Evolutionary conservation across 2,113 vertebrate species (phyloP).

Genomic region (Eleginops maclovinus): DNA sequence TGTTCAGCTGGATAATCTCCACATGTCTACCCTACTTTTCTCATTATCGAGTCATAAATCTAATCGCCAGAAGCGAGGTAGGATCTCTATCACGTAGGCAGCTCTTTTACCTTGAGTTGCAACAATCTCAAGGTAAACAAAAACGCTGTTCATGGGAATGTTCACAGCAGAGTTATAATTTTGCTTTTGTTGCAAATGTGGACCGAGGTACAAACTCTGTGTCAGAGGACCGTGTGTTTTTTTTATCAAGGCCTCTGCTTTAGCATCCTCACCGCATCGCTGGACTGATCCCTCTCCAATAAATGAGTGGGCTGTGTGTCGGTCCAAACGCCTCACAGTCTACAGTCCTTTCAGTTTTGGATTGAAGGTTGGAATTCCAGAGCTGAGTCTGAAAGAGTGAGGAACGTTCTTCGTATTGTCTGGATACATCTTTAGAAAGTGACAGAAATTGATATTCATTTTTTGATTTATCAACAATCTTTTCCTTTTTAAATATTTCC

Average conservation of each 20-base stretch:
- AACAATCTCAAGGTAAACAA: neutral
- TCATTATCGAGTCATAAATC: too few species aligned
- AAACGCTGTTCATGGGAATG: neutral
- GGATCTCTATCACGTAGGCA: neutral
- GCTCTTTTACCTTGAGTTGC: neutral
- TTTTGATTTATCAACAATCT: neutral
- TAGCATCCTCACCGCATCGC: neutral
- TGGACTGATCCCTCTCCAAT: neutral
- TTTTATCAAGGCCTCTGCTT: neutral
- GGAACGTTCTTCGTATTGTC: neutral
- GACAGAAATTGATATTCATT: neutral
- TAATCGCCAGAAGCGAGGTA: too few species aligned
- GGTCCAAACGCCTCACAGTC: neutral
- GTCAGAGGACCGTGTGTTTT: neutral
- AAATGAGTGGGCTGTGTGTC: neutral
- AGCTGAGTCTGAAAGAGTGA: neutral
- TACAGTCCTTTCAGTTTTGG: constrained; percentile 4
- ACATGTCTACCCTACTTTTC: too few species aligned
- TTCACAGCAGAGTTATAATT: neutral
- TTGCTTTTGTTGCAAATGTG: neutral
- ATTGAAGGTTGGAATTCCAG: neutral
- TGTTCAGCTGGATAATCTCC: too few species aligned
- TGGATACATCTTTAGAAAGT: neutral
- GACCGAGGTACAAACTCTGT: neutral
- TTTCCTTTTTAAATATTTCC: too few species aligned